Evolutionary conservation across 1,140 invertebrate species (phyloP).

Genomic region (Stegodyphus dumicola): DNA sequence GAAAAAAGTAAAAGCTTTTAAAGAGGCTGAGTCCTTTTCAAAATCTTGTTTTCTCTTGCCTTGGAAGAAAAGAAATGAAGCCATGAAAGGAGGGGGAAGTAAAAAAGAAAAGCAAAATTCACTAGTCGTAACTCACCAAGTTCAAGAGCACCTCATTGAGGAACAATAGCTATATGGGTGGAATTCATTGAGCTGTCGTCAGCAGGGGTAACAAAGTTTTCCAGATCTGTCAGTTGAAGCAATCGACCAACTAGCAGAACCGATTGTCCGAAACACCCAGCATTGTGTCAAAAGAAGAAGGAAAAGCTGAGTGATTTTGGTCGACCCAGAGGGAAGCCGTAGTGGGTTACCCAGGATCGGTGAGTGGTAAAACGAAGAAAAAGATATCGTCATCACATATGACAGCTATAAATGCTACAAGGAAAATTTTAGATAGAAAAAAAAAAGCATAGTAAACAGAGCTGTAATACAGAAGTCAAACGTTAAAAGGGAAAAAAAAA

Average conservation of each 20-base stretch:
- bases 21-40: too few relatives aligned
- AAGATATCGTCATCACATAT: conserved; percentile 46
- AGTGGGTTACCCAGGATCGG: background rate
- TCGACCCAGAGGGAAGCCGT: background rate
- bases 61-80: background rate
- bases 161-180: background rate
- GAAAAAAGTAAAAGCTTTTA: too few relatives aligned
- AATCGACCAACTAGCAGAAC: background rate
- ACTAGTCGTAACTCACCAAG: background rate
- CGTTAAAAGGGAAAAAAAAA: conserved; percentile 1
- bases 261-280: background rate
- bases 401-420: conserved; percentile 48
- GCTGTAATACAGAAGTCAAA: conserved; percentile 57
- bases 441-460: conserved; percentile 16
- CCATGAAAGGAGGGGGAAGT: background rate
- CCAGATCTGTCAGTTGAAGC: conserved; percentile 4
- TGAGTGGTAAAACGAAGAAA: conserved; percentile 4
- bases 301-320: conserved; percentile 7
- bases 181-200: conserved; percentile 1
- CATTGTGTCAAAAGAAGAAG: background rate
- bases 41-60: too few relatives aligned
- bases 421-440: conserved; percentile 5
- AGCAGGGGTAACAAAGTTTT: background rate
- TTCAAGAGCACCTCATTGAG: background rate
- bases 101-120: background rate